Conservation (phyloP, 2,888 invertebrate species). For the Erynnis tages region DNA sequence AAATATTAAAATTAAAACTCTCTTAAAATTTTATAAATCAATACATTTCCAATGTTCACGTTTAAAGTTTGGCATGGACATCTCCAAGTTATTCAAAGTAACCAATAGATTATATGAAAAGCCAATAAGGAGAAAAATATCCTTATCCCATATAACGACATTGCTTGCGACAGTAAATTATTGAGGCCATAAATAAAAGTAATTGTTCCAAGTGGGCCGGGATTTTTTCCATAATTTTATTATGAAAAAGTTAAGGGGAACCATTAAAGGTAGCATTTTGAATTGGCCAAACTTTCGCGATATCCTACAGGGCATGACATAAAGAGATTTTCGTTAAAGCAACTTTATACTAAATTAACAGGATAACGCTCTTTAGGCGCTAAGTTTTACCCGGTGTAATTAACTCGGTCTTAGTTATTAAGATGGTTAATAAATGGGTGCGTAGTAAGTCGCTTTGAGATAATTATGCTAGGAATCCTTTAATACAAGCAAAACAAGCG, state of each 20-base stretch:
- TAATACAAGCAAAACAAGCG: conserved; percentile 73
- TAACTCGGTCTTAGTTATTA: conserved; percentile 78
- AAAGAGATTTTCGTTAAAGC: conserved; percentile 62
- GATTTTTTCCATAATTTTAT: conserved; percentile 74
- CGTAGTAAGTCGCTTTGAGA: conserved; percentile 74
- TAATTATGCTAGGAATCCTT: conserved; percentile 75
- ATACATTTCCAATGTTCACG: not conserved
- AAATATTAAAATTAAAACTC: not conserved
- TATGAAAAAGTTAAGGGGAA: conserved; percentile 60
- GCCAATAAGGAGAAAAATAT: conserved; percentile 53
- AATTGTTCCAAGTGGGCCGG: conserved; percentile 68
- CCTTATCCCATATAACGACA: conserved; percentile 56
- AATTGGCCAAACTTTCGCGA: conserved; percentile 55
- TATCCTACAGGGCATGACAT: conserved; percentile 59
- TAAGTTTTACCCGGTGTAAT: conserved; percentile 74
- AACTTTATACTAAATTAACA: conserved; percentile 66
- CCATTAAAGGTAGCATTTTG: conserved; percentile 60
- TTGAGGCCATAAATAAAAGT: conserved; percentile 70
- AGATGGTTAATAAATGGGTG: conserved; percentile 78
- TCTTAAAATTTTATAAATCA: not conserved
- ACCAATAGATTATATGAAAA: conserved; percentile 45
- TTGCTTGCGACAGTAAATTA: conserved; percentile 68
- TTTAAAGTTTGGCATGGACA: conserved; percentile 7
- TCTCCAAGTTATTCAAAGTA: conserved; percentile 32
- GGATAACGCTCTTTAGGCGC: conserved; percentile 70